These are phyloP conservation scores for Labeo catla DNA, from an alignment of 2,113 vertebrate species.

Conservation along the genomic window DNA sequence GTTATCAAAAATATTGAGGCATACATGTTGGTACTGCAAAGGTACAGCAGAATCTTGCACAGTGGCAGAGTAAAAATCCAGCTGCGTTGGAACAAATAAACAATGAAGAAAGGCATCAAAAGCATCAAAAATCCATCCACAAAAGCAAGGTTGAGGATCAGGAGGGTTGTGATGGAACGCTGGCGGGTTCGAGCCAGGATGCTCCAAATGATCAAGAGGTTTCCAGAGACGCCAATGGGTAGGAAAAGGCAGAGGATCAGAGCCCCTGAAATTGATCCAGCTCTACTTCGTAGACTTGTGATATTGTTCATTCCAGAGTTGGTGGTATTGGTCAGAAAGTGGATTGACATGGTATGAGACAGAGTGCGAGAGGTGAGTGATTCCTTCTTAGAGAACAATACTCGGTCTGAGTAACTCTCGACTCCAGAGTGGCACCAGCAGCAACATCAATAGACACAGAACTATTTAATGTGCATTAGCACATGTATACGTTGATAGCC, in stretches of 20 bases:
- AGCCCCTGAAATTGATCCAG: slow-evolving; percentile 56
- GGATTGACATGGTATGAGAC: background rate
- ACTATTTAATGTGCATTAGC: background rate
- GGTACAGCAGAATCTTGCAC: slow-evolving; percentile 72
- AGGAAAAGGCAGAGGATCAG: slow-evolving; percentile 78
- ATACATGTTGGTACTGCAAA: slow-evolving; percentile 71
- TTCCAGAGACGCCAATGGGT: slow-evolving; percentile 84
- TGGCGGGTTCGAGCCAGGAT: slow-evolving; percentile 75
- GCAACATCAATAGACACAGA: background rate
- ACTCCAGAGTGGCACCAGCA: background rate
- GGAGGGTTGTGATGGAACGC: slow-evolving; percentile 80
- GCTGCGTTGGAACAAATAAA: slow-evolving; percentile 63
- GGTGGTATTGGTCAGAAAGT: background rate
- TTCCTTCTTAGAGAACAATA: background rate
- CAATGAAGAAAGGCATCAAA: slow-evolving; percentile 82
- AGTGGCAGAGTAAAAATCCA: slow-evolving; percentile 76
- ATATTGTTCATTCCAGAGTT: no score
- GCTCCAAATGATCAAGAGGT: slow-evolving; percentile 86
- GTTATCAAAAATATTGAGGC: slow-evolving; percentile 86
- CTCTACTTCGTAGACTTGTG: slow-evolving; percentile 40
- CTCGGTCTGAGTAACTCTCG: background rate
- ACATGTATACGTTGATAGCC: background rate
- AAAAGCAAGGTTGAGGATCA: slow-evolving; percentile 85
- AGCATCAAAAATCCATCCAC: slow-evolving; percentile 82
- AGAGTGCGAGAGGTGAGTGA: background rate